A percentile compares a stretch with the other conserved stretches of the same genome.
These are phyloP conservation scores for Hyposmocoma kahamanoa DNA, from an alignment of 1,140 invertebrate species.

Conservation along the genomic window DNA sequence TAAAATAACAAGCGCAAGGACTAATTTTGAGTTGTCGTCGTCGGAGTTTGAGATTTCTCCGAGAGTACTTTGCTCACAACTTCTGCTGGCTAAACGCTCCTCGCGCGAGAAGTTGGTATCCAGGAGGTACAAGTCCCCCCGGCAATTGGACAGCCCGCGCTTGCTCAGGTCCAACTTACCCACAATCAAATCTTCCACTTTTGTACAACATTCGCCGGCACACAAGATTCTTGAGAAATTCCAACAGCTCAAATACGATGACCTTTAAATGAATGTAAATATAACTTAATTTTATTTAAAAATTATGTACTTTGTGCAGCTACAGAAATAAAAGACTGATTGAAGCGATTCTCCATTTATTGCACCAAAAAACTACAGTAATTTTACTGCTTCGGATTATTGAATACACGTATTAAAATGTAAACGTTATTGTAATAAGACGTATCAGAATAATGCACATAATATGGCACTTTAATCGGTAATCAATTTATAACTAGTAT, in stretches of 20 bases:
- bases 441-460: no score
- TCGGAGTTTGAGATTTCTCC: conserved; percentile 37
- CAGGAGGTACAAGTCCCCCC: conserved; percentile 9
- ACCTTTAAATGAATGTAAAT: neutral
- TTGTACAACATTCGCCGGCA: conserved; percentile 31
- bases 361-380: no score
- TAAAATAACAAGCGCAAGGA: conserved; percentile 20
- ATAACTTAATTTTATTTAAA: no score
- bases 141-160: neutral
- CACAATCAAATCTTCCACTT: conserved; percentile 37
- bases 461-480: no score
- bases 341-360: neutral
- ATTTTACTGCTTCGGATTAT: no score
- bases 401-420: no score
- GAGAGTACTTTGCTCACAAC: conserved; percentile 31
- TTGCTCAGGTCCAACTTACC: conserved; percentile 18
- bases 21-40: conserved; percentile 26
- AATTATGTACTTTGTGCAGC: no score
- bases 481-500: no score
- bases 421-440: no score
- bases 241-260: conserved; percentile 23
- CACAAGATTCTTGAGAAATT: conserved; percentile 55
- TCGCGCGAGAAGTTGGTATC: conserved; percentile 23
- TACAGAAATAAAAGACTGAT: neutral
- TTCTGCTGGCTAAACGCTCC: conserved; percentile 33